Conservation (phyloP, 2,888 invertebrate genomes). For the Sphaerolaimus hirsutus region DNA sequence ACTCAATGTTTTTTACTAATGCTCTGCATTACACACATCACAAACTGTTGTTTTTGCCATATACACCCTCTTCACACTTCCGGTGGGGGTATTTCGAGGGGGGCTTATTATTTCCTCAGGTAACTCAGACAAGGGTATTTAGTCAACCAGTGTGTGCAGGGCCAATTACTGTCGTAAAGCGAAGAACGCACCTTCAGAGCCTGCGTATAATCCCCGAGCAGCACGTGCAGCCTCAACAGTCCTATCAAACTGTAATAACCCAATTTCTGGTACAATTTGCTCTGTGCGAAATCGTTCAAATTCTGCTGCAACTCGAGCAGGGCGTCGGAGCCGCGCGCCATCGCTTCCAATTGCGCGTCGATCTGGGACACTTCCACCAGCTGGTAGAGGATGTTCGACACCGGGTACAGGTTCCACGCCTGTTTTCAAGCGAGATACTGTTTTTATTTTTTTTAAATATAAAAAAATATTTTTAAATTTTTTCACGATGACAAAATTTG, state of each 20-base stretch:
- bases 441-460: neutral
- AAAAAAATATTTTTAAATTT: neutral
- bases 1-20: too few relatives aligned
- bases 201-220: slow-evolving; percentile 92
- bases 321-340: slow-evolving; percentile 21
- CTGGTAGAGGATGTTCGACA: slow-evolving; percentile 86
- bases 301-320: slow-evolving; percentile 31
- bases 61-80: too few relatives aligned
- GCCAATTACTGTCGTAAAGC: too few relatives aligned
- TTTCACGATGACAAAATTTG: too few relatives aligned
- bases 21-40: too few relatives aligned
- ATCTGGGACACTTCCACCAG: slow-evolving; percentile 93
- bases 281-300: slow-evolving; percentile 81
- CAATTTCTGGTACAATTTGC: slow-evolving; percentile 90
- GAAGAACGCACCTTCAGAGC: slow-evolving; percentile 84
- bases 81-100: too few relatives aligned
- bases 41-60: too few relatives aligned
- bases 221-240: slow-evolving; percentile 69
- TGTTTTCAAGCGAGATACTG: slow-evolving; percentile 12
- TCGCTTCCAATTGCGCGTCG: slow-evolving; percentile 76
- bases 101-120: too few relatives aligned
- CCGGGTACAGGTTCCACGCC: slow-evolving; percentile 87
- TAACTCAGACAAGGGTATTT: too few relatives aligned
- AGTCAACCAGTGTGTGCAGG: too few relatives aligned
- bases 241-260: slow-evolving; percentile 95